Evolutionary conservation across 2,113 vertebrate genomes (phyloP).

Genomic region (Osmerus eperlanus): DNA sequence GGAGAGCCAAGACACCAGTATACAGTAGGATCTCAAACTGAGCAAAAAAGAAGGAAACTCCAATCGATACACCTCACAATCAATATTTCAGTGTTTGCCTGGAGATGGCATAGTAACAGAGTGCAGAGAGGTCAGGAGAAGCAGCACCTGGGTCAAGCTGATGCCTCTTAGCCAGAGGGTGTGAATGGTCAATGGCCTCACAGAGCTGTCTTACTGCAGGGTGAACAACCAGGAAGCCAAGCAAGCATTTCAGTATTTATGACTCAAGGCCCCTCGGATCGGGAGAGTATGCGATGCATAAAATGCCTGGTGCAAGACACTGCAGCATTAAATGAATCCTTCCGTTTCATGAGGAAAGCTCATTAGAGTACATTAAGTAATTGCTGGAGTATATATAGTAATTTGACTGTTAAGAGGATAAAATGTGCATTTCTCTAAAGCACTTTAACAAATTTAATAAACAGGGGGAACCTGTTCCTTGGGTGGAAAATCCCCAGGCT

Average conservation of each 20-base stretch:
- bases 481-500: conserved; percentile 51
- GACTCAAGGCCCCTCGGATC: conserved; percentile 55
- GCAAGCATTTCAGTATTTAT: conserved; percentile 60
- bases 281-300: conserved; percentile 60
- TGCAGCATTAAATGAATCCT: conserved; percentile 77
- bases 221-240: conserved; percentile 35
- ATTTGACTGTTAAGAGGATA: conserved; percentile 82
- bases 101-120: conserved; percentile 33
- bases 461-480: conserved; percentile 55
- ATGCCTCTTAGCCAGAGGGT: conserved; percentile 30
- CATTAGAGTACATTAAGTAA: conserved; percentile 82
- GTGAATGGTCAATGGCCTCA: conserved; percentile 35
- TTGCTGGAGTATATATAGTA: conserved; percentile 76
- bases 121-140: conserved; percentile 24
- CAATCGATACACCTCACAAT: background rate
- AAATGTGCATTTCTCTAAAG: conserved; percentile 75
- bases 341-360: conserved; percentile 76
- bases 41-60: background rate
- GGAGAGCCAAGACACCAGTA: background rate
- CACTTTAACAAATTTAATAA: conserved; percentile 80
- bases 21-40: background rate
- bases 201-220: conserved; percentile 39
- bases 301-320: conserved; percentile 63
- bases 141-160: conserved; percentile 41
- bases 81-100: conserved; percentile 36